These are phyloP conservation scores for Blastobasis lacticolella DNA, from an alignment of 2,888 invertebrate genomes.

Conservation along the genomic window DNA sequence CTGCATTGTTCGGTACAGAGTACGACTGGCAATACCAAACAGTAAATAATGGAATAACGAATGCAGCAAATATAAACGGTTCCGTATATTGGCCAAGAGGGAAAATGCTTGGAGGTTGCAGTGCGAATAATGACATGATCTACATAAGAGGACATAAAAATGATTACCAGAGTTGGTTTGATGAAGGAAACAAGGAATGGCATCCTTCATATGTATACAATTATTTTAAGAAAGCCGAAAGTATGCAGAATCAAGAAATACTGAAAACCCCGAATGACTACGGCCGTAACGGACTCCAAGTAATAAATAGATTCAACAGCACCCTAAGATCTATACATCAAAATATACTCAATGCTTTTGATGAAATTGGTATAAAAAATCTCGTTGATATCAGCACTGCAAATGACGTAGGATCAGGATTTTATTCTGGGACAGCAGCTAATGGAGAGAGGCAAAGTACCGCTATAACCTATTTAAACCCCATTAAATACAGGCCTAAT, in stretches of 20 bases:
- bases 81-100: slow-evolving; percentile 66
- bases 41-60: slow-evolving; percentile 80
- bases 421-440: slow-evolving; percentile 50
- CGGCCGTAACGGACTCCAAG: slow-evolving; percentile 5
- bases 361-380: slow-evolving; percentile 47
- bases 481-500: slow-evolving; percentile 29
- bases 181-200: slow-evolving; percentile 8
- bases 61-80: slow-evolving; percentile 70
- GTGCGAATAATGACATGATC: slow-evolving; percentile 59
- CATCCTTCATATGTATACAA: slow-evolving; percentile 1
- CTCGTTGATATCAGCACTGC: slow-evolving; percentile 44
- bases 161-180: slow-evolving; percentile 59
- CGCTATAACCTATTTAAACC: slow-evolving; percentile 57
- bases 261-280: slow-evolving; percentile 1
- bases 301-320: slow-evolving; percentile 6
- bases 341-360: slow-evolving; percentile 35
- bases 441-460: slow-evolving; percentile 58
- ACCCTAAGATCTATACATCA: slow-evolving; percentile 14
- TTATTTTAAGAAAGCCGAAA: slow-evolving; percentile 9
- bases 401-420: slow-evolving; percentile 52
- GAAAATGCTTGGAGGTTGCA: slow-evolving; percentile 67
- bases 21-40: slow-evolving; percentile 88
- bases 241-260: slow-evolving; percentile 3
- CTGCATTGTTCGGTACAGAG: slow-evolving; percentile 29
- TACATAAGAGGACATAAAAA: slow-evolving; percentile 53